Base-by-base conservation (phyloP, 2,797 vertebrate species). In the Gephyroberyx darwinii region DNA sequence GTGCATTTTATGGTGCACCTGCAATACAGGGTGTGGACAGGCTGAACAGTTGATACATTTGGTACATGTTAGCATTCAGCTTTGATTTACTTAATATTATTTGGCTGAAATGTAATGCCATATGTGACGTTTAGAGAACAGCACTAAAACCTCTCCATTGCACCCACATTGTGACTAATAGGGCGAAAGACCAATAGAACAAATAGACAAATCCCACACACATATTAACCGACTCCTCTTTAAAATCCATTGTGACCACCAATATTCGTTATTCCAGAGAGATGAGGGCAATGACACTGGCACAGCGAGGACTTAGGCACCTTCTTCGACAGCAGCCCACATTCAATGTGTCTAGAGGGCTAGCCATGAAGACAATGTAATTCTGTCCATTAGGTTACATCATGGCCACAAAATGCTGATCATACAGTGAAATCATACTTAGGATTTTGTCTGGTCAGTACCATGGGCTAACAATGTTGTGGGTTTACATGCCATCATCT, bases 151-250 rank as follows among this genome's bases (percentile, higher is more conserved):
- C 79, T 79, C 77, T 82, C 55, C 53, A 84, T 50, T 53, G 77
- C 88, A 72, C 86, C 86, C 91, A 91, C 90, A 83, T 77, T 81
- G 84, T 89, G 86, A 92, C 80, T 90, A 90, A 89, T 37, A 83
- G 69, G 70, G 70, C 83, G 71, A 83, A 75, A 76, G 74, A 74
- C 75, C 65, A 87, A 82, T 59, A 71, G 65, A 83, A 82, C 75
- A 84, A 88, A 93, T 81, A 81, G 80, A 88, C 82, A 63, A 84
- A 88, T 86, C 87, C 86, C 87, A 92, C 88, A 88, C 89, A 88
- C 57, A 84, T 78, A 78, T 87, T 83, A 88, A 83, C 69, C 52
- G 75, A 66, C 80, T 82, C 66, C 77, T 89, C 71, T 85, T 90
- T 84, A 84, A 81, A 89, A 80, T 58, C 78, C 71, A 77, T 77